A percentile compares a stretch with the other conserved stretches of the same genome.
Evolutionary conservation across 2,797 vertebrate species (phyloP).

Genomic region (Acrocephalus scirpaceus): DNA sequence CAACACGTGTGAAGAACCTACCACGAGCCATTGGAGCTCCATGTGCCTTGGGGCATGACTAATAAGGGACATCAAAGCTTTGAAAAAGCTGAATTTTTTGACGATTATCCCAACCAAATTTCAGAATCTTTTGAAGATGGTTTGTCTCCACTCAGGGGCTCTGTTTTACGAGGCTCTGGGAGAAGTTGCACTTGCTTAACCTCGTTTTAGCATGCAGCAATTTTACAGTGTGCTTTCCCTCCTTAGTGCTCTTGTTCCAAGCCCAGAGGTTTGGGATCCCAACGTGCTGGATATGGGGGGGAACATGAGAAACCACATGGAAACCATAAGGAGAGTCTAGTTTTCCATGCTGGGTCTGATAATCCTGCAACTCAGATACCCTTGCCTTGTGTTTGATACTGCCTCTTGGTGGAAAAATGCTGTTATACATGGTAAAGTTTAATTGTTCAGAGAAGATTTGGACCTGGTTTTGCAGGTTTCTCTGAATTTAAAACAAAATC

Average conservation of each 20-base stretch:
- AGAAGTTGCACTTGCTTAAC: background rate
- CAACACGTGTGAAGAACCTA: background rate
- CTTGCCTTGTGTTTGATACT: slow-evolving; percentile 5
- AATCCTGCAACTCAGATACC: background rate
- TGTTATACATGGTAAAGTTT: background rate
- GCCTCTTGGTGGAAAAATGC: slow-evolving; percentile 51
- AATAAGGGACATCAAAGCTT: slow-evolving; percentile 37
- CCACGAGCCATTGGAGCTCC: background rate
- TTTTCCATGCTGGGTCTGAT: background rate
- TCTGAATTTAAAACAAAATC: slow-evolving; percentile 1
- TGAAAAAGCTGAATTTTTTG: slow-evolving; percentile 2
- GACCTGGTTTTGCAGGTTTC: background rate
- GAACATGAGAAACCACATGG: slow-evolving; percentile 2
- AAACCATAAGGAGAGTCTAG: background rate
- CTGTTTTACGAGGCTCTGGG: background rate
- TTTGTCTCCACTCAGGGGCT: background rate
- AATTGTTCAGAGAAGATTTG: background rate
- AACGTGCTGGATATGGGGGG: background rate
- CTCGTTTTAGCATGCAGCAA: background rate
- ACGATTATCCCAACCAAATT: background rate
- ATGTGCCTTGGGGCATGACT: background rate
- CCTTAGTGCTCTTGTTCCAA: background rate
- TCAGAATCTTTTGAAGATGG: slow-evolving; percentile 38
- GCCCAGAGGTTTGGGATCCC: background rate
- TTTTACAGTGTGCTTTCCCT: background rate